Evolutionary conservation across 2,888 invertebrate species (phyloP).

Genomic region (Drosophila borealis): DNA sequence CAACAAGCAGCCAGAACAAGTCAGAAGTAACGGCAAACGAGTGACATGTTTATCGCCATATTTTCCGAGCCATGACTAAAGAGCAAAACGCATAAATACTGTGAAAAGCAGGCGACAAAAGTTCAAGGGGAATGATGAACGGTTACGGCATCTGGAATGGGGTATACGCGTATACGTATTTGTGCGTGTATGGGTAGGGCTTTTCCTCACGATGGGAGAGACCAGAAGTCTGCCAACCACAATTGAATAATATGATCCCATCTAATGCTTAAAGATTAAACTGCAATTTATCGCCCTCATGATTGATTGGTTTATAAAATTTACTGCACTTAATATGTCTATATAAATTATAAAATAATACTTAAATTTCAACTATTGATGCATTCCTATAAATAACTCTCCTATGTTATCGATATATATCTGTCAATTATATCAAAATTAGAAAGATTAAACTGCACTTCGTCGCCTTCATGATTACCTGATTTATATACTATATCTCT

Average conservation of each 20-base stretch:
- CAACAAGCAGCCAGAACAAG: constrained; percentile 31
- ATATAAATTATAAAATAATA: too few relatives aligned
- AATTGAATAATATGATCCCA: constrained; percentile 11
- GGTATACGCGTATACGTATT: constrained; percentile 1
- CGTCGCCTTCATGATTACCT: too few relatives aligned
- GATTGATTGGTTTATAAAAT: not conserved
- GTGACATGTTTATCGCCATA: constrained; percentile 78
- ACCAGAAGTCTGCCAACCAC: constrained; percentile 8
- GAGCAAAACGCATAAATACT: constrained; percentile 72
- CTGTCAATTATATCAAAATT: too few relatives aligned
- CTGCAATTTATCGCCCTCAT: not conserved
- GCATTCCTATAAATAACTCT: too few relatives aligned
- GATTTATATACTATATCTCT: too few relatives aligned
- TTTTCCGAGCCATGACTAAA: constrained; percentile 76
- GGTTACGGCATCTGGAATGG: constrained; percentile 23
- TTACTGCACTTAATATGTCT: not conserved
- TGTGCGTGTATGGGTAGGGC: constrained; percentile 10
- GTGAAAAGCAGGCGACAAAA: constrained; percentile 71
- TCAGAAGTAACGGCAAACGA: constrained; percentile 53
- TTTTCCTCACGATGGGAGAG: not conserved
- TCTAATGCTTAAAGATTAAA: constrained; percentile 8
- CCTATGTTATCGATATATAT: too few relatives aligned
- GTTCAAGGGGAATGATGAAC: constrained; percentile 58
- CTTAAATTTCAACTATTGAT: too few relatives aligned
- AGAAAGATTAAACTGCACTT: too few relatives aligned